Percentiles rank a stretch among this genome's conserved stretches.
Evolutionary conservation across 2,888 invertebrate species (phyloP).

Genomic region (Eupeodes luniger): DNA sequence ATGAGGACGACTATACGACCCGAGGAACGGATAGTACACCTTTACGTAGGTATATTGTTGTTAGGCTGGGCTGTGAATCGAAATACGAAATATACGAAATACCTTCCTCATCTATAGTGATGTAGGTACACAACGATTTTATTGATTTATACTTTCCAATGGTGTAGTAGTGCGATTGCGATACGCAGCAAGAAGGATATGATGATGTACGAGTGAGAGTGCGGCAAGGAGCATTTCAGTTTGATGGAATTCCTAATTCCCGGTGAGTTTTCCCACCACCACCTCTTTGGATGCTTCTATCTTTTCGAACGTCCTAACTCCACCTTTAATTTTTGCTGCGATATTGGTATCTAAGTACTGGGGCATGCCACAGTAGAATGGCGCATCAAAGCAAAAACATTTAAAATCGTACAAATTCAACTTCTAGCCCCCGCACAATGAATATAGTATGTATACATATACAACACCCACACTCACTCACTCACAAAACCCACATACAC

Average conservation of each 20-base stretch:
- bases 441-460: slow-evolving; percentile 13
- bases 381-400: slow-evolving; percentile 54
- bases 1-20: not conserved
- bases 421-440: slow-evolving; percentile 44
- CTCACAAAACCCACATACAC: not conserved
- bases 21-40: slow-evolving; percentile 61
- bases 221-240: slow-evolving; percentile 35
- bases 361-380: slow-evolving; percentile 23
- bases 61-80: slow-evolving; percentile 64
- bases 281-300: not conserved
- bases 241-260: slow-evolving; percentile 72
- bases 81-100: slow-evolving; percentile 39
- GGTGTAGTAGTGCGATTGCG: slow-evolving; percentile 50
- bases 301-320: not conserved
- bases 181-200: slow-evolving; percentile 18
- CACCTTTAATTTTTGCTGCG: slow-evolving; percentile 28
- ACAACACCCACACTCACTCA: slow-evolving; percentile 33
- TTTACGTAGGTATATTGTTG: slow-evolving; percentile 62
- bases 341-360: slow-evolving; percentile 45
- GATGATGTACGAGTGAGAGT: slow-evolving; percentile 36
- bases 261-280: slow-evolving; percentile 43
- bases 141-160: slow-evolving; percentile 74
- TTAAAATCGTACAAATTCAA: slow-evolving; percentile 64
- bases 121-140: slow-evolving; percentile 71
- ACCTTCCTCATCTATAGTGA: slow-evolving; percentile 51